Conservation (phyloP, 2,797 vertebrate genomes). For the Tragelaphus eurycerus region DNA sequence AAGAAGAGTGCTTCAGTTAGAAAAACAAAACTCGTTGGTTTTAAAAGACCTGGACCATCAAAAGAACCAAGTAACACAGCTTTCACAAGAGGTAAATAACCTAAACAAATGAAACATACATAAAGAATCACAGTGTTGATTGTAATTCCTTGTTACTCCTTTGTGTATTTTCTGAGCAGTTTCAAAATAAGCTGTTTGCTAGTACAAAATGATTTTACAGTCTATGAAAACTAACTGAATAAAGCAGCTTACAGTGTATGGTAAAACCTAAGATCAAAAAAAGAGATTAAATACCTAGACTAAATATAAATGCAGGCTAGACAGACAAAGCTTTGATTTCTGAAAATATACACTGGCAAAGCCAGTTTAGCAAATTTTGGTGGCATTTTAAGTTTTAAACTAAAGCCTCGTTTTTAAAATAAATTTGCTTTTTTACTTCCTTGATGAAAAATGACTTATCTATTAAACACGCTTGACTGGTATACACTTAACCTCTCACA, state of each 20-base stretch:
- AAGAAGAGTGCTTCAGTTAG: slow-evolving; percentile 94
- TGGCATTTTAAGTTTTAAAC: slow-evolving; percentile 66
- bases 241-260: slow-evolving; percentile 68
- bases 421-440: slow-evolving; percentile 47
- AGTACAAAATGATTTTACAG: slow-evolving; percentile 60
- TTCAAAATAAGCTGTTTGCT: slow-evolving; percentile 70
- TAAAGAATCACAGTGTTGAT: slow-evolving; percentile 48
- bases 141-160: slow-evolving; percentile 66
- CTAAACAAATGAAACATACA: slow-evolving; percentile 53
- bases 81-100: slow-evolving; percentile 92
- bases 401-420: slow-evolving; percentile 46
- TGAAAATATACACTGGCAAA: slow-evolving; percentile 73
- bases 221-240: slow-evolving; percentile 65
- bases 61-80: slow-evolving; percentile 86
- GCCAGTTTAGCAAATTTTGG: slow-evolving; percentile 73
- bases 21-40: slow-evolving; percentile 94
- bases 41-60: slow-evolving; percentile 92
- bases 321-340: slow-evolving; percentile 74
- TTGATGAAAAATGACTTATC: slow-evolving; percentile 5
- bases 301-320: slow-evolving; percentile 76
- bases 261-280: slow-evolving; percentile 78
- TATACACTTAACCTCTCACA: neutral
- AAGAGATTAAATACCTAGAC: slow-evolving; percentile 75
- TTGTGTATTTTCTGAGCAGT: slow-evolving; percentile 65
- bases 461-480: slow-evolving; percentile 16